These are phyloP conservation scores for Cossypha niveicapilla DNA, from an alignment of 2,797 vertebrate genomes.

Conservation along the genomic window DNA sequence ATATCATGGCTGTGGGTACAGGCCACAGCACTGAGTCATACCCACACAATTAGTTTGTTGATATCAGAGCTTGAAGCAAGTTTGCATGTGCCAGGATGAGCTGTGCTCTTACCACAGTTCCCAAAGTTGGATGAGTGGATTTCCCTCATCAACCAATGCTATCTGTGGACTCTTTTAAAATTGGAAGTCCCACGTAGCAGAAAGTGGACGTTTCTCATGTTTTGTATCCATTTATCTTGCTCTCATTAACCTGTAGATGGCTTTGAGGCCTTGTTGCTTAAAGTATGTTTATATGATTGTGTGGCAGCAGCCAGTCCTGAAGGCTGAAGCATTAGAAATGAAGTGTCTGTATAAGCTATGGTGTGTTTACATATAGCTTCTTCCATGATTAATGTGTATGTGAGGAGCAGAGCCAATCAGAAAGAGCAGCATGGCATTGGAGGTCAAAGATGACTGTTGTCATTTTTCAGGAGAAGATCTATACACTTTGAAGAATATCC, in stretches of 20 bases:
- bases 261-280: neutral
- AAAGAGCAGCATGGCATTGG: neutral
- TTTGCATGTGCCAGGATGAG: neutral
- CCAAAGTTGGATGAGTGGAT: neutral
- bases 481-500: neutral
- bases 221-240: neutral
- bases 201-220: neutral
- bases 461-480: neutral
- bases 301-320: neutral
- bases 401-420: neutral
- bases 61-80: neutral
- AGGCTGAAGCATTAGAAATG: neutral
- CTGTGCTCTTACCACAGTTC: neutral
- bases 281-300: neutral
- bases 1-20: neutral
- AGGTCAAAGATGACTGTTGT: neutral
- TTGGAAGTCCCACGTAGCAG: neutral
- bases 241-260: neutral
- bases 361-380: neutral
- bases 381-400: neutral
- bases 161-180: neutral
- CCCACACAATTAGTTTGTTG: neutral
- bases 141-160: accelerated
- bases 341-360: neutral
- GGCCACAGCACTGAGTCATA: neutral